Base-by-base conservation (phyloP, 2,113 vertebrate species). In the Silurus asotus region DNA sequence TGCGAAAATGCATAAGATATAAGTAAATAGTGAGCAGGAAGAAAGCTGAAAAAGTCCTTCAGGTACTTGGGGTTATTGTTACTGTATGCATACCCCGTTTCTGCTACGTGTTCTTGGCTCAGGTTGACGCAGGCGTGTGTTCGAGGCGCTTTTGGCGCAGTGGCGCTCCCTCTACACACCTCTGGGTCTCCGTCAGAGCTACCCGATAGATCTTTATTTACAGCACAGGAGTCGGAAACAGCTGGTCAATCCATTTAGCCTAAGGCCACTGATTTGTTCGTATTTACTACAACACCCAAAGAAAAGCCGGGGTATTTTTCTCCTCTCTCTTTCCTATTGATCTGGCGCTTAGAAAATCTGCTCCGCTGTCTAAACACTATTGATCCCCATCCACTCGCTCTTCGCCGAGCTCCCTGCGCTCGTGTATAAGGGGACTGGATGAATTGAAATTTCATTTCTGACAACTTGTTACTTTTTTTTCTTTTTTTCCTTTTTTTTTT, bases 341-440 rank as follows among this genome's bases (percentile, higher is more conserved):
- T 97, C 95, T 94, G 88, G 92, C 95, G 94, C 96, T 96, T 96
- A 96, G 96, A 96, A 96, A 95, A 94, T 95, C 95, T 96, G 94
- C 95, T 95, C 94, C 92, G 95, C 96, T 96, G 95, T 97, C 96
- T 97, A 96, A 98, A 96, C 95, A 95, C 95, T 96, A 96, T 96
- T 96, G 96, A 97, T 97, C 94, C 93, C 92, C 89, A 74, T 93
- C 91, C 90, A 25, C 95, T 95, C 82, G 82, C 94, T 95, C 93
- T 92, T 94, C 93, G 92, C 95, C 94, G 93, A 95, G 94, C 96
- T 87, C 61, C 85, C 93, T 84, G 91, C 93, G 93, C 94, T 95
- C 95, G 95, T 96, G 95, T 96, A 96, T 95, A 96, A 96, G 96
- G 95, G 96, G 95, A 93, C 92, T 95, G 95, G 94, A 94, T 95